phyloP scores from a whole-genome alignment of 2,797 vertebrate species.

The Psittacula echo region DNA sequence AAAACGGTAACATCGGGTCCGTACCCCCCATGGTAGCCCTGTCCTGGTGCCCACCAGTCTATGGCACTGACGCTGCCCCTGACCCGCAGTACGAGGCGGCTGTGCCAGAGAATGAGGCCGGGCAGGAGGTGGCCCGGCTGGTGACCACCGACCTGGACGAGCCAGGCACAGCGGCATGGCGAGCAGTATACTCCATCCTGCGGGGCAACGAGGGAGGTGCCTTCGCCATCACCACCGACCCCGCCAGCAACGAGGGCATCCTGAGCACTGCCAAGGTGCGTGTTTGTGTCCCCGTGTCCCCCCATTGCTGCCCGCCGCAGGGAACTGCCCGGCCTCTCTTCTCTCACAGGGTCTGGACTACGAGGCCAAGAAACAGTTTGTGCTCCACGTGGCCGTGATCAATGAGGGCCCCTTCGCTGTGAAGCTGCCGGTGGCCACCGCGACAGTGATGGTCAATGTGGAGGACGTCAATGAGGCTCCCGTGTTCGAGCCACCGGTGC shows the following conservation, averaged over 20 bases:
- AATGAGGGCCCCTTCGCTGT: constrained; percentile 82
- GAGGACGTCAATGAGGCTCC: constrained; percentile 89
- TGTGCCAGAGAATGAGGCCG: constrained; percentile 74
- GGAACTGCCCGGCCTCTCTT: background rate
- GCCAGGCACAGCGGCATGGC: constrained; percentile 81
- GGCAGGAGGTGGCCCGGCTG: constrained; percentile 73
- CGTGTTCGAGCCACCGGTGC: constrained; percentile 75
- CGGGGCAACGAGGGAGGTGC: constrained; percentile 73
- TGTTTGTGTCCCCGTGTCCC: accelerated
- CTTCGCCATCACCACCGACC: constrained; percentile 80
- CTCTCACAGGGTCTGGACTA: constrained; percentile 86
- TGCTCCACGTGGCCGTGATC: constrained; percentile 81
- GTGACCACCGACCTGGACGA: constrained; percentile 81
- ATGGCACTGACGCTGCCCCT: background rate
- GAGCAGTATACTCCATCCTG: constrained; percentile 80
- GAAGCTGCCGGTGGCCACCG: constrained; percentile 78
- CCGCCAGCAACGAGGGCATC: constrained; percentile 83
- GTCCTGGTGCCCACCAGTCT: accelerated
- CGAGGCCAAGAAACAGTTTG: constrained; percentile 77
- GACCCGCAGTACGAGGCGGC: constrained; percentile 72
- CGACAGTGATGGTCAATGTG: constrained; percentile 83
- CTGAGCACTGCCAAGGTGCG: constrained; percentile 83
- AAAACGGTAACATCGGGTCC: constrained; percentile 30
- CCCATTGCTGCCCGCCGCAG: accelerated
- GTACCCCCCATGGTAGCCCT: no score